Percentiles rank a stretch among this genome's conserved stretches.
phyloP scores from a whole-genome alignment of 2,888 invertebrate species.

The Ceraclea dissimilis region DNA sequence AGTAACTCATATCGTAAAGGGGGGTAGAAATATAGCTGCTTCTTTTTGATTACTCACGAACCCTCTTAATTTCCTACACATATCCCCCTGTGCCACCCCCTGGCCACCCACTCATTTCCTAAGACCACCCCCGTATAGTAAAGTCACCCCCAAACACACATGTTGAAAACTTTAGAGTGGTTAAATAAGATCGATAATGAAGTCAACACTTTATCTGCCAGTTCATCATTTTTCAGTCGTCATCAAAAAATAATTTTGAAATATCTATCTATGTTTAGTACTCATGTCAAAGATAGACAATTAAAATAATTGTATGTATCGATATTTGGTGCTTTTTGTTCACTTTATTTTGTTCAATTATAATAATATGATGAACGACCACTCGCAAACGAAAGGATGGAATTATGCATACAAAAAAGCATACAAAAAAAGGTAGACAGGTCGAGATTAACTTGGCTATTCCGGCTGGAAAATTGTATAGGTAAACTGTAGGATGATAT shows the following conservation, averaged over 20 bases:
- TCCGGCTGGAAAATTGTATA: no score
- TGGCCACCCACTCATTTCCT: slow-evolving; percentile 15
- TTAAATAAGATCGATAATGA: slow-evolving; percentile 25
- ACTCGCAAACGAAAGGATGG: no score
- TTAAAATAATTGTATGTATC: no score
- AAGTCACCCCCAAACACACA: slow-evolving; percentile 21
- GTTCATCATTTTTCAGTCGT: no score
- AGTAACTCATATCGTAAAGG: slow-evolving; percentile 10
- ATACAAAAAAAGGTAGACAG: neutral
- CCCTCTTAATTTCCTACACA: slow-evolving; percentile 27
- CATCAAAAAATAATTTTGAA: no score
- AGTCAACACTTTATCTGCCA: slow-evolving; percentile 9
- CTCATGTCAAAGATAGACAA: no score
- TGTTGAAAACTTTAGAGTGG: slow-evolving; percentile 25
- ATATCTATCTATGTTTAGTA: no score
- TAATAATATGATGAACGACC: no score
- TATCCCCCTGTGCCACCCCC: slow-evolving; percentile 24
- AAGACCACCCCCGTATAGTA: slow-evolving; percentile 6
- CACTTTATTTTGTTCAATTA: no score
- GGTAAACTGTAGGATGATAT: no score
- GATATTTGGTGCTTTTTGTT: no score
- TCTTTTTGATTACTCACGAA: slow-evolving; percentile 29
- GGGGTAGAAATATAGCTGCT: slow-evolving; percentile 25
- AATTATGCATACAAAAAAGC: no score
- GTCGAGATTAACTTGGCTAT: neutral